Evolutionary conservation across 2,113 vertebrate genomes (phyloP).

Genomic region (Heterotis niloticus): DNA sequence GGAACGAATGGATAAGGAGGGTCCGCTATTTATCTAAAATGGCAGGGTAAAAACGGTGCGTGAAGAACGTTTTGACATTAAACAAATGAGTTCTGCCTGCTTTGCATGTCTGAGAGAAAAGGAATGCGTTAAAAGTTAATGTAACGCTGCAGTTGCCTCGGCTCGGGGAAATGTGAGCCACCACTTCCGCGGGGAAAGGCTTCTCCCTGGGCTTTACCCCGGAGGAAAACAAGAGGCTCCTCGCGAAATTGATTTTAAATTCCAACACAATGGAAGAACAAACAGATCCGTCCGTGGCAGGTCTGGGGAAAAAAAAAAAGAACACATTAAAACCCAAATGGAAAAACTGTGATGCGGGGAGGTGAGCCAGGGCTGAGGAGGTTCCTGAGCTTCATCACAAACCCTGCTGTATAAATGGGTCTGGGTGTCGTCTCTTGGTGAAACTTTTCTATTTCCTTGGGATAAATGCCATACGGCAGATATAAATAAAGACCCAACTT

Average conservation of each 20-base stretch:
- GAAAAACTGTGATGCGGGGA: no score
- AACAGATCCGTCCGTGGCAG: not conserved
- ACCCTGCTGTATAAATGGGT: no score
- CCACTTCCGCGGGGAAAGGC: not conserved
- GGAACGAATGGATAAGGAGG: constrained; percentile 16
- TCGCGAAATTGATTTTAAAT: not conserved
- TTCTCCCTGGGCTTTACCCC: not conserved
- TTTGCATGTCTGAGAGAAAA: not conserved
- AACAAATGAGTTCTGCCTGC: not conserved
- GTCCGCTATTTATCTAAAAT: constrained; percentile 19
- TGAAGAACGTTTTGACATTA: constrained; percentile 17
- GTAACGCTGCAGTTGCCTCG: not conserved
- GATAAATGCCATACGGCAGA: no score
- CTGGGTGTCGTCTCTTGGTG: no score
- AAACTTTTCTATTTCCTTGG: no score
- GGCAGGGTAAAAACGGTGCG: constrained; percentile 1
- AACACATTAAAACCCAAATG: not conserved
- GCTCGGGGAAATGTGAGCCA: no score
- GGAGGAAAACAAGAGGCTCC: not conserved
- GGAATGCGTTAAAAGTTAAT: not conserved
- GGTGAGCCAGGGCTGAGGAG: no score
- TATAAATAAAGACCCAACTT: no score
- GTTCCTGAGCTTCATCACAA: no score
- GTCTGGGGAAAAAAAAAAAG: not conserved
- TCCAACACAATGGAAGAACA: not conserved